These are phyloP conservation scores for Macrotis lagotis DNA, from an alignment of 2,113 vertebrate species.

Conservation along the genomic window DNA sequence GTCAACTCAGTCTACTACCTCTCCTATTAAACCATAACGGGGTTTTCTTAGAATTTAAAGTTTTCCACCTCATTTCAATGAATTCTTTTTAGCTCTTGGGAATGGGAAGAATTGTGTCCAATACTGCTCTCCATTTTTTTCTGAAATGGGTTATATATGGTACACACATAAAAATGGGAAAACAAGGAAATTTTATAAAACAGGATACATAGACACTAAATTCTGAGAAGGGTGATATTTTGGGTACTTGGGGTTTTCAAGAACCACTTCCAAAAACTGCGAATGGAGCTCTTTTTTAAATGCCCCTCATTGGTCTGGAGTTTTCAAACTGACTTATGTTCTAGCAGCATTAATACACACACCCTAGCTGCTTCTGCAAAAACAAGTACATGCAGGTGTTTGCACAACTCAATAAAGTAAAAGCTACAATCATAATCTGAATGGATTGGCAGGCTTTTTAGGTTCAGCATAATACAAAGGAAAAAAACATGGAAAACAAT, in stretches of 20 bases:
- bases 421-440: background rate
- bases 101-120: constrained; percentile 3
- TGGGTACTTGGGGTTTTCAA: background rate
- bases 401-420: background rate
- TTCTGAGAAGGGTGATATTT: background rate
- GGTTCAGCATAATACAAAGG: background rate
- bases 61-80: background rate
- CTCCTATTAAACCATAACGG: background rate
- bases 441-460: background rate
- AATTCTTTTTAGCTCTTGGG: background rate
- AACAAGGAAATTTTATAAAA: constrained; percentile 34
- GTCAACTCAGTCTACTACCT: background rate
- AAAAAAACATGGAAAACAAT: background rate
- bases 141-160: background rate
- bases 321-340: background rate
- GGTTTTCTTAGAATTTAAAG: background rate
- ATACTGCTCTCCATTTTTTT: background rate
- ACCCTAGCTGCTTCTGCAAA: constrained; percentile 5
- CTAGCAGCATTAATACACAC: background rate
- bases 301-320: background rate
- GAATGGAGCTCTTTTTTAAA: background rate
- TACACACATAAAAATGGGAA: background rate
- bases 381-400: background rate
- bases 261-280: constrained; percentile 1
- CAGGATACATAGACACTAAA: background rate